Conservation (phyloP, 1,140 invertebrate genomes). For the Zaprionus lachaisei region DNA sequence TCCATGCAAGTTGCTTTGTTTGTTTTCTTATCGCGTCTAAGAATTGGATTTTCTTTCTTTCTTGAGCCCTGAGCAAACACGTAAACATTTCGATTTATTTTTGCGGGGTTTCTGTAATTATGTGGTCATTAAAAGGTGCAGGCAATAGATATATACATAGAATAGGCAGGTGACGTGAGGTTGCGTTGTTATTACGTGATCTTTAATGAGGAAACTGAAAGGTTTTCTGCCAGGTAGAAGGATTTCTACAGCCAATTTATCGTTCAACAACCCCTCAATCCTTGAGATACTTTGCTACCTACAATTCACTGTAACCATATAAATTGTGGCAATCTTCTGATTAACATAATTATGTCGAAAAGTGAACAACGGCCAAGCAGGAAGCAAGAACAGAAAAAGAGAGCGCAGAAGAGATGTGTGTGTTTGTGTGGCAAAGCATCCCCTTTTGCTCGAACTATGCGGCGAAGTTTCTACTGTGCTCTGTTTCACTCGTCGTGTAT, state of each 20-base stretch:
- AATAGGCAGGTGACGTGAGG: background rate
- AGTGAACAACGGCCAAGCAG: conserved; percentile 51
- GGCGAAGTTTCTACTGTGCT: conserved; percentile 15
- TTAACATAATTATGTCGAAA: conserved; percentile 64
- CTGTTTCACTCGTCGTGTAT: conserved; percentile 15
- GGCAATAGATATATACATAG: background rate
- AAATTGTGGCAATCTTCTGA: conserved; percentile 70
- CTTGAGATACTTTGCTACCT: conserved; percentile 23
- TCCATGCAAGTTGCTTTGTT: conserved; percentile 38
- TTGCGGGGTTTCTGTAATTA: conserved; percentile 28
- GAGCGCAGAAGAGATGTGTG: background rate
- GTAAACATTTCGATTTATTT: conserved; percentile 45
- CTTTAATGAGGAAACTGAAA: background rate
- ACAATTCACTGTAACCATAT: background rate
- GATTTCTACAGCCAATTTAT: conserved; percentile 11
- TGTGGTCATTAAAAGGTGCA: background rate
- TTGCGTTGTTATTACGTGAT: background rate
- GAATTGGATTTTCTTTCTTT: conserved; percentile 27
- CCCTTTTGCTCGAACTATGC: conserved; percentile 22
- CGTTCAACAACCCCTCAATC: conserved; percentile 45
- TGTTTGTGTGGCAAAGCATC: background rate
- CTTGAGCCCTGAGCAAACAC: conserved; percentile 8
- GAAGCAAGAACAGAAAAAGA: conserved; percentile 33
- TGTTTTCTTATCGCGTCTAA: conserved; percentile 28
- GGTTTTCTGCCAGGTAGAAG: background rate